Base-by-base conservation (phyloP, 35 echinoderm and acorn worm species). In the Ophiothrix spiculata region DNA sequence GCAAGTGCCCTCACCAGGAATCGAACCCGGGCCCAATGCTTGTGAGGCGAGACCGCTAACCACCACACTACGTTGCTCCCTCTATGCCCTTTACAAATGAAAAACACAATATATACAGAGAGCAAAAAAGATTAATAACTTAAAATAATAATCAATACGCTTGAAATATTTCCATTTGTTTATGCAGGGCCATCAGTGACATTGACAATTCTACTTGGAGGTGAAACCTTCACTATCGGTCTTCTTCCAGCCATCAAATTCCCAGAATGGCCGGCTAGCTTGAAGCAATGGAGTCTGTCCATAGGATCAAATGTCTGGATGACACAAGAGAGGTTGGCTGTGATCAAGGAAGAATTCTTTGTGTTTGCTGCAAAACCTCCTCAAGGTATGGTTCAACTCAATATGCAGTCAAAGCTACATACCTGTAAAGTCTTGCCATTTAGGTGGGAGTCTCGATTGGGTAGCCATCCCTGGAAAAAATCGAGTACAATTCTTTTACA, bases 221-320 rank as follows among this genome's bases (percentile, higher is more conserved):
- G 92, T 33, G 83, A 94, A 33, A 73, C 88, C 1, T 94, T 82
- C 76, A 87, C 56, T 35, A 74, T 94, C 45, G 56, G 85, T 37
- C 92, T 94, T 39, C 39, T 94, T 40, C 92, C 92, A 63, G 77
- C 87, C 1, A 37, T 94, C 64, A 79, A 80, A 63, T 64, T 93
- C 25, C 33, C 76, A 32, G 36, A 56, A 28, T 93, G 91, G 91
- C 91, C 91, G 38, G 91, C 83, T 23, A 77, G 56, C 17, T 39
- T 88, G 35, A 79, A 40, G 36, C 32, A 56, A 31, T 90, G 88
- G 88, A 69, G 81, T 4, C 77, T 77, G 37, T 31, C 75, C 42
- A 74, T 49, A 40, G 90, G 80, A 25, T 45, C 14, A 32, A 82
- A 32, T 82, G 80, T 49, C 19, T 82, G 80, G 80, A 45, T 82